Conservation (phyloP, 2,797 vertebrate species). For the Enteromius viviparus region DNA sequence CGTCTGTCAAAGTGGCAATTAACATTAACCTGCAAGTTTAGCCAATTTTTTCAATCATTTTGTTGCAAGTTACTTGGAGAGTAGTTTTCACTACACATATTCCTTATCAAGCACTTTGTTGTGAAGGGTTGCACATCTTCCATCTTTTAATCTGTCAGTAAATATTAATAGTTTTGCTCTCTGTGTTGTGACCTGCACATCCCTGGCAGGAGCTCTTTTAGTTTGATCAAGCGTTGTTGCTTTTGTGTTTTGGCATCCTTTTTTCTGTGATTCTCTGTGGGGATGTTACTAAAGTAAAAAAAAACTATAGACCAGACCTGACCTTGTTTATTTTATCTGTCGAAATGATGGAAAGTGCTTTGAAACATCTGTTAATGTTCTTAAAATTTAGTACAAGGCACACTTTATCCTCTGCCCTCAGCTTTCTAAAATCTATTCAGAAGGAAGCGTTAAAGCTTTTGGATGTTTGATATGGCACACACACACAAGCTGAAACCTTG, state of each 20-base stretch:
- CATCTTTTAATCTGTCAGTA: background rate
- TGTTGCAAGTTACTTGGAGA: background rate
- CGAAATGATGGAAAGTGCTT: background rate
- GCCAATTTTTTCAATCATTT: background rate
- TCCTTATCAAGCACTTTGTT: background rate
- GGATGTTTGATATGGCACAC: background rate
- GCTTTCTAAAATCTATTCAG: background rate
- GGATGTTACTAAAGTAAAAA: background rate
- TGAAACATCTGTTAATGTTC: background rate
- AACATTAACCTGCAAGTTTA: background rate
- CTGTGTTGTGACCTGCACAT: background rate
- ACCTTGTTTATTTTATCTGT: conserved; percentile 4
- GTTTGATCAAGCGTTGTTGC: background rate
- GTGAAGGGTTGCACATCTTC: background rate
- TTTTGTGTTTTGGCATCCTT: background rate
- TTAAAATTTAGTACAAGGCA: background rate
- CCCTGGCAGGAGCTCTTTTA: background rate
- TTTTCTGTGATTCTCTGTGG: background rate
- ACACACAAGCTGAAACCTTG: background rate
- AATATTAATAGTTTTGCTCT: background rate
- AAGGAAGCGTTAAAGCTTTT: background rate
- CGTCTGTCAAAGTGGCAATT: background rate
- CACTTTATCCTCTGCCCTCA: background rate
- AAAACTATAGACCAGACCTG: too few relatives aligned
- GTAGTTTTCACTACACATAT: background rate